Evolutionary conservation across 2,888 invertebrate genomes (phyloP).

Genomic region (Lapara coniferarum): DNA sequence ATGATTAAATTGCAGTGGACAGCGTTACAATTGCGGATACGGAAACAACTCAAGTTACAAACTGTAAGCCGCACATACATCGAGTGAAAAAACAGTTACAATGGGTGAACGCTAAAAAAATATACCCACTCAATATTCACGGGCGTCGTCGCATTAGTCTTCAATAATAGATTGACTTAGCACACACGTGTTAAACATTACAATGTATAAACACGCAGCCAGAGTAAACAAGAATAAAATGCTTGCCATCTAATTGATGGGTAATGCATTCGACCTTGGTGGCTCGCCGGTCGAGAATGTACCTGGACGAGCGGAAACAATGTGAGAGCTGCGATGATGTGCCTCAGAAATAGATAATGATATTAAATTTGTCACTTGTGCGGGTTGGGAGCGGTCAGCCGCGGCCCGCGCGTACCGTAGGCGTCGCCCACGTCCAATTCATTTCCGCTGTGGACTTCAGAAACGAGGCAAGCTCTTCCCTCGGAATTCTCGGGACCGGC

Average conservation of each 20-base stretch:
- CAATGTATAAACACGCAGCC: slow-evolving; percentile 35
- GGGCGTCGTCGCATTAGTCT: slow-evolving; percentile 38
- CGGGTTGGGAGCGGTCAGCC: slow-evolving; percentile 66
- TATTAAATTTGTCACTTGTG: slow-evolving; percentile 67
- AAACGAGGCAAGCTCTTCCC: slow-evolving; percentile 59
- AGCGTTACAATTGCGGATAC: slow-evolving; percentile 61
- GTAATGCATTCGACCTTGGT: slow-evolving; percentile 16
- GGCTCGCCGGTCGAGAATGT: slow-evolving; percentile 12
- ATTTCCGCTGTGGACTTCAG: slow-evolving; percentile 67
- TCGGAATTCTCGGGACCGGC: slow-evolving; percentile 46
- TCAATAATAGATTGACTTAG: slow-evolving; percentile 35
- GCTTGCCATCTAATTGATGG: slow-evolving; percentile 21
- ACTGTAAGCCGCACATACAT: slow-evolving; percentile 39
- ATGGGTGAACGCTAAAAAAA: slow-evolving; percentile 35
- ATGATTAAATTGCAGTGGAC: slow-evolving; percentile 74
- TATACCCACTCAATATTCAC: slow-evolving; percentile 41
- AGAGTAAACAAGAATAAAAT: slow-evolving; percentile 34
- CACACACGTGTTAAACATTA: slow-evolving; percentile 40
- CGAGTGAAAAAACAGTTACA: slow-evolving; percentile 36
- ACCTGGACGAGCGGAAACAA: slow-evolving; percentile 32
- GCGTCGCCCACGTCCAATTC: slow-evolving; percentile 74
- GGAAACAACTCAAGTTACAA: slow-evolving; percentile 64
- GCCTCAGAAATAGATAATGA: slow-evolving; percentile 63
- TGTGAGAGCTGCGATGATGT: slow-evolving; percentile 39
- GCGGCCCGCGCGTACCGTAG: slow-evolving; percentile 66